A percentile compares a stretch with the other conserved stretches of the same genome.
phyloP scores from a whole-genome alignment of 1,140 invertebrate species.

The Drosophila gunungcola region DNA sequence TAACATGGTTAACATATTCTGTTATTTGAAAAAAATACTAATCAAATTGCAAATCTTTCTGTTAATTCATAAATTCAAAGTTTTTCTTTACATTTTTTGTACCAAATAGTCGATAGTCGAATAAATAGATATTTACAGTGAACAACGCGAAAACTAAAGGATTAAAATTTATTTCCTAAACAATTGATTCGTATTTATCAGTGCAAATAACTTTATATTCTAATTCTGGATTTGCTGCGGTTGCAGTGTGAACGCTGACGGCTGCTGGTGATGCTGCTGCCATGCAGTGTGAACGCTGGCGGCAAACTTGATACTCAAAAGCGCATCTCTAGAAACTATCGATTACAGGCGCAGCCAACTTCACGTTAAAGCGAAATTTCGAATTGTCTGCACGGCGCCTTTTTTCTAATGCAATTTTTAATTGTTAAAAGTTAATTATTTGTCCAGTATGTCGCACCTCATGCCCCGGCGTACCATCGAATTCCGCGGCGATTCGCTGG shows the following conservation, averaged over 20 bases:
- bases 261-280: background rate
- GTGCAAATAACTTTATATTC: too few species aligned
- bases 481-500: constrained; percentile 57
- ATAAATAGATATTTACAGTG: too few species aligned
- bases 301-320: background rate
- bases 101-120: too few species aligned
- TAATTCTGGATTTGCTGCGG: background rate
- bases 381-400: constrained; percentile 8
- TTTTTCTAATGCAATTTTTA: background rate
- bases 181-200: too few species aligned
- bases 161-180: too few species aligned
- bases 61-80: too few species aligned
- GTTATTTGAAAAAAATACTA: too few species aligned
- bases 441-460: constrained; percentile 6
- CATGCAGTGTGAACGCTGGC: background rate
- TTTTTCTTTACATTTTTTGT: too few species aligned
- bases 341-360: constrained; percentile 9
- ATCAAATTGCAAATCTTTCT: too few species aligned
- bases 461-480: constrained; percentile 68
- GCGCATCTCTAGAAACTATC: background rate
- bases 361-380: background rate
- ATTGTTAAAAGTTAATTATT: too few species aligned
- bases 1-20: too few species aligned
- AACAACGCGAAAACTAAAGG: too few species aligned
- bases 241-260: background rate